Percentiles rank a stretch among this genome's conserved stretches.
phyloP scores from a whole-genome alignment of 2,797 vertebrate species.

The Semaprochilodus insignis region DNA sequence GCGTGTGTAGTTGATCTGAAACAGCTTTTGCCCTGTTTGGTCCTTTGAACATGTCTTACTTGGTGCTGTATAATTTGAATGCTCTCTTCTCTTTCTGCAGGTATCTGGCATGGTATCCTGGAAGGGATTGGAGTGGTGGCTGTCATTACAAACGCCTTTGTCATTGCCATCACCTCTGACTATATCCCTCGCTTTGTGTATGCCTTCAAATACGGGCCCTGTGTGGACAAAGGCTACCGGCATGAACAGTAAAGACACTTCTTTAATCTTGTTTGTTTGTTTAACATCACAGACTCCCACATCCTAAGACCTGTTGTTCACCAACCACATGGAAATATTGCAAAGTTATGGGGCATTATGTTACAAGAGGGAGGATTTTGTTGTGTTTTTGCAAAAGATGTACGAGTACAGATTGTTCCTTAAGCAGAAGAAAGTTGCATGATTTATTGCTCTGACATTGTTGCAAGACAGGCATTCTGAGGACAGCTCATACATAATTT shows the following conservation, averaged over 20 bases:
- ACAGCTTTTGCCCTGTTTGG: background rate
- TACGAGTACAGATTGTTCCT: background rate
- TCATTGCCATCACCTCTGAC: constrained; percentile 98
- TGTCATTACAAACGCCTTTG: constrained; percentile 98
- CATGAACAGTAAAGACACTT: constrained; percentile 82
- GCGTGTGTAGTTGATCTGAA: constrained; percentile 1
- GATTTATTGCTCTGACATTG: background rate
- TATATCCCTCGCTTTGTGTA: constrained; percentile 99
- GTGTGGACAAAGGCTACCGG: constrained; percentile 86
- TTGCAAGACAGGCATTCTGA: background rate
- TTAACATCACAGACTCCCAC: background rate
- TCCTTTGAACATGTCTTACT: background rate
- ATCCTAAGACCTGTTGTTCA: background rate
- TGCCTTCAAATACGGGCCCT: constrained; percentile 96
- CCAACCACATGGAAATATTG: background rate
- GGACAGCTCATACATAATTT: background rate
- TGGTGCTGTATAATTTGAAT: background rate
- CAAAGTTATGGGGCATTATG: background rate
- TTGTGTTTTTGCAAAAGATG: background rate
- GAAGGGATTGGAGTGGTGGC: constrained; percentile 97
- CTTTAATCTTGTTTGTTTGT: background rate
- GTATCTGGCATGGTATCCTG: constrained; percentile 98
- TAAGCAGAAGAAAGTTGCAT: background rate
- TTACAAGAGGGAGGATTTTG: background rate
- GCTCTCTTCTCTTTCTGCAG: constrained; percentile 67